Conservation (phyloP, 2,888 invertebrate species). For the Stenodema calcarata region DNA sequence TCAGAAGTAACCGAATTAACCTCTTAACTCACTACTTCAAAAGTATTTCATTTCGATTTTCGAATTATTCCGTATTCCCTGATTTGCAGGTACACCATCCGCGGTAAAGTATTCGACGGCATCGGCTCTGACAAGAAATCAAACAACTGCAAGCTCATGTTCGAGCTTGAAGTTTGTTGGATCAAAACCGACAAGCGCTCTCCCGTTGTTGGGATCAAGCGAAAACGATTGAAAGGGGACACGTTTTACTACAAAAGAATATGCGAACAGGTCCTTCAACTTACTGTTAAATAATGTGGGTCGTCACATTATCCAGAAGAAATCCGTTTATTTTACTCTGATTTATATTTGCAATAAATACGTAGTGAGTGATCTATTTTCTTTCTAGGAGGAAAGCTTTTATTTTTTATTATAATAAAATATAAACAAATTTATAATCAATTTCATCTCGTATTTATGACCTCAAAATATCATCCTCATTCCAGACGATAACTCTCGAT, state of each 20-base stretch:
- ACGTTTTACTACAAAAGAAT: slow-evolving; percentile 82
- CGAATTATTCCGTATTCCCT: not conserved
- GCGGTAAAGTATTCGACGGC: slow-evolving; percentile 66
- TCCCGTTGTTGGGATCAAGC: slow-evolving; percentile 68
- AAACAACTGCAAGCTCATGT: slow-evolving; percentile 62
- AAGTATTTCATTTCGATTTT: no score
- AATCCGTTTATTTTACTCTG: not conserved
- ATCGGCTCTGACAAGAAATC: slow-evolving; percentile 30
- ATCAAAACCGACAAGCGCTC: slow-evolving; percentile 62
- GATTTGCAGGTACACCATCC: slow-evolving; percentile 67
- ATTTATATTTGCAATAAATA: not conserved
- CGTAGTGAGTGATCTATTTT: not conserved
- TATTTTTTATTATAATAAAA: not conserved
- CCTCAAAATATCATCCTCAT: no score
- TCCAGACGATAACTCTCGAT: no score
- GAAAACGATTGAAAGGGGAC: slow-evolving; percentile 78
- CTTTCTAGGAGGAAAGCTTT: not conserved
- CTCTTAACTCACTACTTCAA: no score
- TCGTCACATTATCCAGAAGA: not conserved
- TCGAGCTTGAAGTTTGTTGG: slow-evolving; percentile 74
- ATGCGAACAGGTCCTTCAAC: slow-evolving; percentile 72
- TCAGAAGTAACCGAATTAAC: no score
- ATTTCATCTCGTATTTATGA: no score
- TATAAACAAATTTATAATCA: no score
- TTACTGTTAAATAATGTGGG: slow-evolving; percentile 44